phyloP scores from a whole-genome alignment of 2,113 vertebrate genomes.

The Lasiurus cinereus region DNA sequence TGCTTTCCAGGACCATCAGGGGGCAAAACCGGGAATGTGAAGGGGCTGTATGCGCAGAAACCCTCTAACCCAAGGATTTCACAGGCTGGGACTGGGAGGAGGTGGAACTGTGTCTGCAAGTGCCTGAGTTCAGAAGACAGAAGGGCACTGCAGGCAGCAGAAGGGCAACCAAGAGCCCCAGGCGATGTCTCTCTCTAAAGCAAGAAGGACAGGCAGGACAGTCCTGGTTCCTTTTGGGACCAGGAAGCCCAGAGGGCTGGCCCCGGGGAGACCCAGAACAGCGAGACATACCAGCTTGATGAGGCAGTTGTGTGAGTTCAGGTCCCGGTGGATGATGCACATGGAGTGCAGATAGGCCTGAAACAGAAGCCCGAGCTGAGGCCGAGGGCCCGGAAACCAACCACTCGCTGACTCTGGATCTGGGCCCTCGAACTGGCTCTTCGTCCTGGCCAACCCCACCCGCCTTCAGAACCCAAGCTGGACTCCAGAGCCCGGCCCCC shows the following conservation, averaged over 20 bases:
- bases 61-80: background rate
- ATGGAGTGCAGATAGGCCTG: constrained; percentile 97
- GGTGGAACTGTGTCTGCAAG: background rate
- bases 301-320: constrained; percentile 97
- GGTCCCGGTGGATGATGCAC: constrained; percentile 95
- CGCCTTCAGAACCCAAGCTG: background rate
- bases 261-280: background rate
- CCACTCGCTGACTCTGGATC: background rate
- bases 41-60: background rate
- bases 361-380: constrained; percentile 65
- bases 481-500: background rate
- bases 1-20: background rate
- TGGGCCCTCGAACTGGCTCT: background rate
- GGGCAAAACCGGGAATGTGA: background rate
- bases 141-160: background rate
- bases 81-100: background rate
- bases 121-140: constrained; percentile 28
- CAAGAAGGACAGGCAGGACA: constrained; percentile 67
- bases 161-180: background rate
- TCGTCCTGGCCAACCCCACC: background rate
- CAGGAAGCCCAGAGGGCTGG: background rate
- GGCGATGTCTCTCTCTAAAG: background rate
- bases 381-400: background rate
- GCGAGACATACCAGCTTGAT: constrained; percentile 94
- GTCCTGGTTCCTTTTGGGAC: background rate